These are phyloP conservation scores for Anguilla rostrata DNA, from an alignment of 2,113 vertebrate species.

Conservation along the genomic window DNA sequence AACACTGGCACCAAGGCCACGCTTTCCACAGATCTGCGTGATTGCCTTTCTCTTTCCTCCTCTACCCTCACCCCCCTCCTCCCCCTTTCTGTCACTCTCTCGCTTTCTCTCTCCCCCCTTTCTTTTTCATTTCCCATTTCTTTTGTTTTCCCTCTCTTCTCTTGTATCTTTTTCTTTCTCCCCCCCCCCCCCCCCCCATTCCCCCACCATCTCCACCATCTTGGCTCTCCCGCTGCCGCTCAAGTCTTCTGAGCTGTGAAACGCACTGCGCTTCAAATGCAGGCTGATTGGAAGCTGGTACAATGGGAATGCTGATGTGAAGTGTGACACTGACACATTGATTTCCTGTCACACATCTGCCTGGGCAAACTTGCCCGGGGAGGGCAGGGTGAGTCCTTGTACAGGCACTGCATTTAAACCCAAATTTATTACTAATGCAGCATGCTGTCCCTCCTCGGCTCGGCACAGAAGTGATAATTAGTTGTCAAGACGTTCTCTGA, in stretches of 20 bases:
- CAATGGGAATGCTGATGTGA: not conserved
- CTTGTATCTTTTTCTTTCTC: too few relatives aligned
- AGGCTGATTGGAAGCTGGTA: not conserved
- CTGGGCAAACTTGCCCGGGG: not conserved
- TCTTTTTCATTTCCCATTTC: not conserved
- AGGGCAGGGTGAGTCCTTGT: not conserved
- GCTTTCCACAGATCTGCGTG: slow-evolving; percentile 15
- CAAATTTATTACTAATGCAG: not conserved
- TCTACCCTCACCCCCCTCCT: not conserved
- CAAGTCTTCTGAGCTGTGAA: not conserved
- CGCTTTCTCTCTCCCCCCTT: not conserved
- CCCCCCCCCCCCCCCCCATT: not conserved
- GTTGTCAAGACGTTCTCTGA: not conserved
- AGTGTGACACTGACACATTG: not conserved
- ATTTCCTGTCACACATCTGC: not conserved
- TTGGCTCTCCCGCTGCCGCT: slow-evolving; percentile 10
- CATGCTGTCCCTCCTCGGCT: slow-evolving; percentile 18
- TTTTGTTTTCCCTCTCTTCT: too few relatives aligned
- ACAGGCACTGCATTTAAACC: not conserved
- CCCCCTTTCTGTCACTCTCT: not conserved
- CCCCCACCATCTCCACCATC: not conserved
- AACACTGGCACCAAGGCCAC: not conserved
- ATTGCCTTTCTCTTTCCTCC: not conserved
- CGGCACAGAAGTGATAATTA: slow-evolving; percentile 10
- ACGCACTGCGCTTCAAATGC: not conserved